These are phyloP conservation scores for Thera britannica DNA, from an alignment of 2,888 invertebrate genomes.

Conservation along the genomic window DNA sequence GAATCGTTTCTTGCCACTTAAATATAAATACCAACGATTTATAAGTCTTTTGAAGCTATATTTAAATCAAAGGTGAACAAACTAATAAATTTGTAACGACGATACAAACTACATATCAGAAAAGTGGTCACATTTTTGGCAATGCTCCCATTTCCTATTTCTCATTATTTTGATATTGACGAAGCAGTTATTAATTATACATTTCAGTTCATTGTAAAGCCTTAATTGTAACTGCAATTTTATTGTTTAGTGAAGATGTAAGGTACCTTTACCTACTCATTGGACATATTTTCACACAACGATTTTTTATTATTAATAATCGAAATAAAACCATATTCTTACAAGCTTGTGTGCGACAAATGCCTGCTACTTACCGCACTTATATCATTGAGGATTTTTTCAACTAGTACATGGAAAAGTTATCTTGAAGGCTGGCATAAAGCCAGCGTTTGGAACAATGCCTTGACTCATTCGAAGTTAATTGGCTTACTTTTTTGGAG, in stretches of 20 bases:
- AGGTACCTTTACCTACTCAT: not conserved
- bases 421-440: slow-evolving; percentile 52
- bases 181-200: not conserved
- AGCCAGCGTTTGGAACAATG: slow-evolving; percentile 68
- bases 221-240: not conserved
- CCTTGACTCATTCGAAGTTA: slow-evolving; percentile 66
- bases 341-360: too few relatives aligned
- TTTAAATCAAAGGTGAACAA: slow-evolving; percentile 57
- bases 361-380: not conserved
- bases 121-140: slow-evolving; percentile 58
- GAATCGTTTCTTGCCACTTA: slow-evolving; percentile 31
- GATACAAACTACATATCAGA: slow-evolving; percentile 51
- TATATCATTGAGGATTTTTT: not conserved
- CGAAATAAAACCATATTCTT: too few relatives aligned
- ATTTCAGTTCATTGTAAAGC: not conserved
- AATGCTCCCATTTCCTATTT: slow-evolving; percentile 47
- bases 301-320: too few relatives aligned
- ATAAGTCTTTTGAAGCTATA: slow-evolving; percentile 41
- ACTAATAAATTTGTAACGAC: slow-evolving; percentile 60
- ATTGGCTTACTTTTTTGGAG: slow-evolving; percentile 68
- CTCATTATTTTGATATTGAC: slow-evolving; percentile 2
- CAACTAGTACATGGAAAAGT: not conserved
- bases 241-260: not conserved
- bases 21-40: slow-evolving; percentile 36
- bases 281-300: too few relatives aligned